These are phyloP conservation scores for Amphipyra tragopoginis DNA, from an alignment of 2,888 invertebrate genomes.

Conservation along the genomic window DNA sequence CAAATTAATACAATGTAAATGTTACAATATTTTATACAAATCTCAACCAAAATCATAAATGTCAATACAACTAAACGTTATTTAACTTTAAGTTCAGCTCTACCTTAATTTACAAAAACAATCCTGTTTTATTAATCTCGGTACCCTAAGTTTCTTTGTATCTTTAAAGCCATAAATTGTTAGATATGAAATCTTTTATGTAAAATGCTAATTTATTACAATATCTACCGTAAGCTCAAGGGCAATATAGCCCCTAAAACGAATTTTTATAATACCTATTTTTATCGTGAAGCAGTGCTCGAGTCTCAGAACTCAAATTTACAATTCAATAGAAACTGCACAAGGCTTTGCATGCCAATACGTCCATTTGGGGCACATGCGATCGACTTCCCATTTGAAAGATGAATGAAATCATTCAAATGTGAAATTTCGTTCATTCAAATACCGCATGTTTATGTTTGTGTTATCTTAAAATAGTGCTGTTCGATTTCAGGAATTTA, in stretches of 20 bases:
- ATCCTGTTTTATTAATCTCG: slow-evolving; percentile 15
- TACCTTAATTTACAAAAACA: slow-evolving; percentile 2
- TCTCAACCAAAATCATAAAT: not conserved
- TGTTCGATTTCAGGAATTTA: slow-evolving; percentile 22
- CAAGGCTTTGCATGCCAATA: slow-evolving; percentile 88
- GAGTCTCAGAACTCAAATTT: slow-evolving; percentile 85
- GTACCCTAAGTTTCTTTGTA: slow-evolving; percentile 34
- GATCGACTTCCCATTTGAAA: slow-evolving; percentile 86
- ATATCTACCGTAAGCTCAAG: slow-evolving; percentile 41
- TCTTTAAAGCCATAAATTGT: slow-evolving; percentile 47
- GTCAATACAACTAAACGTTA: not conserved
- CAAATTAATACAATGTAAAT: slow-evolving; percentile 68
- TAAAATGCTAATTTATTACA: slow-evolving; percentile 44
- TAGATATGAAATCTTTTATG: slow-evolving; percentile 41
- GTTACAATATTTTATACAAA: slow-evolving; percentile 33
- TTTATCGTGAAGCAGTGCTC: slow-evolving; percentile 76
- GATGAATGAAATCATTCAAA: slow-evolving; percentile 87
- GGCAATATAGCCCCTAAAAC: slow-evolving; percentile 53
- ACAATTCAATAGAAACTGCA: slow-evolving; percentile 88
- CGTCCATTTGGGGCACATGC: slow-evolving; percentile 86
- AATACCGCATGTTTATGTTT: slow-evolving; percentile 63
- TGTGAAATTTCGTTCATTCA: slow-evolving; percentile 74
- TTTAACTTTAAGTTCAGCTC: not conserved
- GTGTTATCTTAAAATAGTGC: slow-evolving; percentile 44
- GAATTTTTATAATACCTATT: slow-evolving; percentile 68